A percentile compares a stretch with the other conserved stretches of the same genome.
Conservation (phyloP, 2,113 vertebrate species). For the Okapia johnstoni region DNA sequence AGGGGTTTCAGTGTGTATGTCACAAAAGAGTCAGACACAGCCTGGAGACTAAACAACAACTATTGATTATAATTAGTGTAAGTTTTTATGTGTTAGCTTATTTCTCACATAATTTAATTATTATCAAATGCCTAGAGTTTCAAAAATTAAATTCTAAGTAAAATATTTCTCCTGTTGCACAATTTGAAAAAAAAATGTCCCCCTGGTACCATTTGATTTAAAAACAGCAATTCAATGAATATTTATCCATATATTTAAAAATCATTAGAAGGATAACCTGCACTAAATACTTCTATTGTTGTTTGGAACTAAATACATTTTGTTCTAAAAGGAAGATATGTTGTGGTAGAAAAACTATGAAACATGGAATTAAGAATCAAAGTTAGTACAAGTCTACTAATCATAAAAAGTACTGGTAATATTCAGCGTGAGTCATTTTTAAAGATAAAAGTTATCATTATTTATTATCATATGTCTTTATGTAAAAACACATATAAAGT, state of each 20-base stretch:
- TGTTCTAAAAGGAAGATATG: neutral
- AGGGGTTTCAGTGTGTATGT: neutral
- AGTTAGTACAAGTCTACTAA: neutral
- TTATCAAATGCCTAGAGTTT: neutral
- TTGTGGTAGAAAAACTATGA: neutral
- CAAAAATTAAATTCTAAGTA: neutral
- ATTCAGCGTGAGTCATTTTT: neutral
- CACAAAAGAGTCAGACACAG: neutral
- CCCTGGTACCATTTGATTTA: neutral
- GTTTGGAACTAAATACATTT: neutral
- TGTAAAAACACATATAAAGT: neutral
- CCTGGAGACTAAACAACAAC: neutral
- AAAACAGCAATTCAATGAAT: neutral
- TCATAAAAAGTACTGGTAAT: neutral
- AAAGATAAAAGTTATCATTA: neutral
- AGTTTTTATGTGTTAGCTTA: neutral
- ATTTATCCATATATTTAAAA: neutral
- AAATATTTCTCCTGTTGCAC: neutral
- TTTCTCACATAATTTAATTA: neutral
- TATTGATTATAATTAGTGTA: neutral
- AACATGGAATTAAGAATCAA: neutral
- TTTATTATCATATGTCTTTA: neutral
- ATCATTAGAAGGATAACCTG: neutral
- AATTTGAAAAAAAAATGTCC: neutral
- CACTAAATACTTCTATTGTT: neutral